phyloP scores from a whole-genome alignment of 2,113 vertebrate species.

The Macrotis lagotis region DNA sequence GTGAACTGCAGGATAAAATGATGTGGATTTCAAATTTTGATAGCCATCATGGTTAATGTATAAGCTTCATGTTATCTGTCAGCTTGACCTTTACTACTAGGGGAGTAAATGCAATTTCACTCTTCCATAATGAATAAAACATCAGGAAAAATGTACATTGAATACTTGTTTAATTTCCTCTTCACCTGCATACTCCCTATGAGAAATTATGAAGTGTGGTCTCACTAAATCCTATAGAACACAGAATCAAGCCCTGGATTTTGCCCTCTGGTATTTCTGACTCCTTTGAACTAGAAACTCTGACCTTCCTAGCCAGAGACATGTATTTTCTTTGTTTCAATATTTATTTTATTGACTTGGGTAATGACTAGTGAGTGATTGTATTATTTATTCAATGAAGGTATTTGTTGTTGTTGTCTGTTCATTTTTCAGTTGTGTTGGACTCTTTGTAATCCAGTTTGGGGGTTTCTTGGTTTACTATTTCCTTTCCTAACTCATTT shows the following conservation, averaged over 20 bases:
- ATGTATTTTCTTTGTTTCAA: conserved; percentile 46
- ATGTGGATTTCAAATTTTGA: conserved; percentile 63
- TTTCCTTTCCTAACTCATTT: too few species aligned
- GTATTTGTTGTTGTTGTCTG: too few species aligned
- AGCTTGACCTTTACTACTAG: conserved; percentile 77
- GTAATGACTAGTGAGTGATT: conserved; percentile 30
- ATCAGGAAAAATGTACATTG: conserved; percentile 74
- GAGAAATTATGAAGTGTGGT: conserved; percentile 77
- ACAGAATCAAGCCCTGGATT: conserved; percentile 55
- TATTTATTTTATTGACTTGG: conserved; percentile 19
- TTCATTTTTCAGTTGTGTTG: too few species aligned
- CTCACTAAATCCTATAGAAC: conserved; percentile 58
- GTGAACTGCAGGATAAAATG: conserved; percentile 45
- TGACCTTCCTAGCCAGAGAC: conserved; percentile 47
- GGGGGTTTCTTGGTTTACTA: too few species aligned
- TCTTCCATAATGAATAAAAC: conserved; percentile 80
- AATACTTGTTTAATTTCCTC: conserved; percentile 82
- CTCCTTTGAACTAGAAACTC: conserved; percentile 61
- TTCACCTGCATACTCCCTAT: conserved; percentile 67
- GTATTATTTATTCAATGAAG: conserved; percentile 4
- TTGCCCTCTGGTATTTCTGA: conserved; percentile 55
- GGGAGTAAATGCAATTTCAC: conserved; percentile 78
- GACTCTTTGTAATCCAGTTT: too few species aligned
- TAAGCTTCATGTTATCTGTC: conserved; percentile 74
- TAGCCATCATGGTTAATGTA: conserved; percentile 69